Base-by-base conservation (phyloP, 2,888 invertebrate genomes). In the Sipha maydis region DNA sequence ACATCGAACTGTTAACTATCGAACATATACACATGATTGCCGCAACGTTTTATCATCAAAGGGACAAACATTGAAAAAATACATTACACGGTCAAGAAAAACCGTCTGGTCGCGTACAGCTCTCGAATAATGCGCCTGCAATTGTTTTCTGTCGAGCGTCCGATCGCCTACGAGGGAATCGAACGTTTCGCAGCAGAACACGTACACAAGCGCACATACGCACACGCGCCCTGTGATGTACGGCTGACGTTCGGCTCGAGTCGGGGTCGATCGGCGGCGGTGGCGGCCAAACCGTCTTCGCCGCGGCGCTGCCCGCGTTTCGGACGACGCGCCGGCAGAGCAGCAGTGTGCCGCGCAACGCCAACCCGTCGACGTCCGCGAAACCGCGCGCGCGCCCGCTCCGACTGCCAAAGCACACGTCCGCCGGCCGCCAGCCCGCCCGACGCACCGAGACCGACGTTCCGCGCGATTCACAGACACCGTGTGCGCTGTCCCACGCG, bases 301-400 rank as follows among this genome's bases (percentile, higher is more conserved):
- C 5, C 61, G 67, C 76, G 86, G 88, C 86, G 79, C 79, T 80
- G 79, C 28, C 79, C 69, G 86, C 79, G 79, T 28, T 86, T 67
- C 9, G 84, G 84, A 76, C 61, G 76, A 67, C 38, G 73, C 71
- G 71, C 56, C 69, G 71, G 56, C 71, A 21, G 86, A 21, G 86
- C 38, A 79, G 73, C 79, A 73, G 82, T 88, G 75, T 88, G 80
- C 75, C 88, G 76, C 67, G 82, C 48, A 75, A 82, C 88, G 88
- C 82, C 76, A 88, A 80, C 88, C 75, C 80, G 77, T 77, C 85
- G 85, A 86, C 80, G 82, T n/a, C 34, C 88, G 88, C 25, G 28
- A 17, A 73, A 28, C 31, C 48, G 56, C 71, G 38, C 71, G 31
- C 79, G 28, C 73, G 61, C 48, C 17, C 3, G 61, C 31, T 9